Base-by-base conservation (phyloP, 2,888 invertebrate genomes). In the Hesperia comma region DNA sequence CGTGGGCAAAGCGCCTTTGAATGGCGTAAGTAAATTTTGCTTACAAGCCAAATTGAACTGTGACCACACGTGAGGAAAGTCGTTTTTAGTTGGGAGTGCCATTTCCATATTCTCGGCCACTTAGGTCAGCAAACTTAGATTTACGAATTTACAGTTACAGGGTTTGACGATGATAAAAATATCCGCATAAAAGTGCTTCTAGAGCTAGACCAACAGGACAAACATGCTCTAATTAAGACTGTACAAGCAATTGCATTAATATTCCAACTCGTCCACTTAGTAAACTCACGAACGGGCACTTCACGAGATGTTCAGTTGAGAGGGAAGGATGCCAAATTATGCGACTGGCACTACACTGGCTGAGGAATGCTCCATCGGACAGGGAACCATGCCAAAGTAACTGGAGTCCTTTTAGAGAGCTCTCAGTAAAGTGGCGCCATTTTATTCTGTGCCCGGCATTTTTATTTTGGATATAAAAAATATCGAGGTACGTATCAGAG, bases 281-380 rank as follows among this genome's bases (percentile, higher is more conserved):
- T 43, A 8, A 49, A 19, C 19, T 49, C 19, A 10, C 17, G 19
- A 19, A 12, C 5, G 12, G 12, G 49, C 19, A 49, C 19, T 10
- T 19, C 15, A 1, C 15, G 43, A 46, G 58, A 21, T 54, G 40
- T 60, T 63, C 58, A 68, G 56, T 55, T 46, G 40, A 21, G 19
- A 49, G 49, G 26, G 5, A 26, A 49, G 49, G 49, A 49, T 17
- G 49, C 7, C 19, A 49, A 49, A 49, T 46, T 54, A 12, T 51
- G 37, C 49, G 49, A 49, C 19, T 46, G 49, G 19, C 49, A 49
- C 49, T 19, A 49, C 26, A 26, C 26, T 26, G 26, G 26, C 26
- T 4, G 49, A 0, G 49, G 19, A 8, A 49, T n/a, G 49, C 19
- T 49, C 8, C 49, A 49, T 19, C 49, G n/a, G 19, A 4, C 43